phyloP scores from a whole-genome alignment of 92 coral and sea anemone species.

The Bergia sp. region DNA sequence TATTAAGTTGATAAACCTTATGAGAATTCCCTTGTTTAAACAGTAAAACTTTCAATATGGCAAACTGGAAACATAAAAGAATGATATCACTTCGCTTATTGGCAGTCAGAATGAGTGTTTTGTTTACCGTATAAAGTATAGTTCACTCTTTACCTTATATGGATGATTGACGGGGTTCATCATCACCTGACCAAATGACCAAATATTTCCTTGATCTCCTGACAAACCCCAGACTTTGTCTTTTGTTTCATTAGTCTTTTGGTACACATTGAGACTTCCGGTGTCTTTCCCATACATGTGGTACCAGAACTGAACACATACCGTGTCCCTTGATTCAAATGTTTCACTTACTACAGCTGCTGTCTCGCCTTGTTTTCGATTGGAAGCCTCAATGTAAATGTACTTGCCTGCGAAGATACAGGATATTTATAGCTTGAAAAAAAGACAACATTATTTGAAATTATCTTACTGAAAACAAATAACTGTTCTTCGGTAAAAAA shows the following conservation, averaged over 20 bases:
- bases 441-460: no score
- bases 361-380: constrained; percentile 47
- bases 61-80: no score
- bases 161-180: not conserved
- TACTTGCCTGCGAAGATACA: constrained; percentile 58
- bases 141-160: constrained; percentile 2
- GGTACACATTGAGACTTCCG: constrained; percentile 61
- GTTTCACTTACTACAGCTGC: constrained; percentile 59
- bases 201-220: constrained; percentile 61
- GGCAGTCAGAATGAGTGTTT: no score
- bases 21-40: no score
- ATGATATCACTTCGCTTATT: no score
- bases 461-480: not conserved
- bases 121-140: no score
- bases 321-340: constrained; percentile 42
- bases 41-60: no score
- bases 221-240: constrained; percentile 60
- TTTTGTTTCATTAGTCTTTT: constrained; percentile 48
- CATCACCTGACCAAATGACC: constrained; percentile 76
- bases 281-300: constrained; percentile 76
- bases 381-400: constrained; percentile 74
- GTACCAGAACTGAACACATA: constrained; percentile 83
- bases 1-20: no score
- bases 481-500: no score
- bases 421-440: no score